phyloP scores from a whole-genome alignment of 2,888 invertebrate genomes.

The Tenthredo amoena region DNA sequence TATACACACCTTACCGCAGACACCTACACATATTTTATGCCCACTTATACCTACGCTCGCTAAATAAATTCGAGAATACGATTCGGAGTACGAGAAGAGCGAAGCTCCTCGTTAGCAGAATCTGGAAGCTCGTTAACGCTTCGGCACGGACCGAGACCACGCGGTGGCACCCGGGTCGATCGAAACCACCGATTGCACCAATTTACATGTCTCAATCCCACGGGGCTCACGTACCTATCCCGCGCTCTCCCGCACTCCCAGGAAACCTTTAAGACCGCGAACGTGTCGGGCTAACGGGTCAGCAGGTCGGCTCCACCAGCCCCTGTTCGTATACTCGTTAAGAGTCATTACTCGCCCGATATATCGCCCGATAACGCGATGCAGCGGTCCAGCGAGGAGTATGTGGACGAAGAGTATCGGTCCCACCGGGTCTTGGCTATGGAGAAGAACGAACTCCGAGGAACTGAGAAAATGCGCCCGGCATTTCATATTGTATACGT shows the following conservation, averaged over 20 bases:
- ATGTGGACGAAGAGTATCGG: neutral
- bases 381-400: neutral
- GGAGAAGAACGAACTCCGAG: neutral
- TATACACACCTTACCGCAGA: conserved; percentile 19
- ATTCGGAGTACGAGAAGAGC: neutral
- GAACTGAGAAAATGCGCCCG: neutral
- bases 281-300: conserved; percentile 56
- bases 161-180: conserved; percentile 69
- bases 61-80: conserved; percentile 18
- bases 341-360: conserved; percentile 54
- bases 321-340: conserved; percentile 70
- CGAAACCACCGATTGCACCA: conserved; percentile 73
- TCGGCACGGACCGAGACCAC: conserved; percentile 17
- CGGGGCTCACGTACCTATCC: neutral
- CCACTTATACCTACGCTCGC: neutral
- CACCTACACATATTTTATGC: neutral
- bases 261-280: conserved; percentile 30
- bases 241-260: conserved; percentile 23
- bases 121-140: conserved; percentile 50
- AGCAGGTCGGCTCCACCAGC: conserved; percentile 40
- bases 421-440: neutral
- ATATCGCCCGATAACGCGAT: conserved; percentile 50
- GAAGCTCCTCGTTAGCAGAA: conserved; percentile 45
- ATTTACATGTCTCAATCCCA: conserved; percentile 77
- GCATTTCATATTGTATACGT: conserved; percentile 60